Evolutionary conservation across 1,140 invertebrate genomes (phyloP), one percentile per base, ranked within the genome.

Genomic region (Phthorimaea operculella): DNA sequence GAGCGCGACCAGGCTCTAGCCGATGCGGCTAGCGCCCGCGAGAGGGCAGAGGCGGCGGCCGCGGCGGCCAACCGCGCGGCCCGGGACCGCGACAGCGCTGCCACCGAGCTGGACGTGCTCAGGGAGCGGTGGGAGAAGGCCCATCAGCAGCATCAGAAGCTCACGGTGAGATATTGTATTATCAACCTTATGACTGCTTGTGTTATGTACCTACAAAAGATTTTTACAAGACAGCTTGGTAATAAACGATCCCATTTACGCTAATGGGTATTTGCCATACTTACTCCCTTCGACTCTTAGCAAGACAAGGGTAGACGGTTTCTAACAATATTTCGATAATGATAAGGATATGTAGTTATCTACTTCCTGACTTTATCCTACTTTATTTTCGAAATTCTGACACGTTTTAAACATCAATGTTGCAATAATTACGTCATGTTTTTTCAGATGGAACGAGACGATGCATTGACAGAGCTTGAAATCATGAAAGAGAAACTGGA

Each of bases 401-500:
- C 2, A 4, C 2, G 21, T 28, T 28, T 28, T 28, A 28, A 28
- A 28, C 6, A 28, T 6, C 21, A 28, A 28, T 4, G 2, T 6
- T 28, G 2, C 21, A 28, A 28, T 4, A 4, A 28, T 28, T 28
- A 28, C 6, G 21, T 80, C 68, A 69, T 76, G 71, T 69, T 62
- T 42, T 79, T 85, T 52, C 86, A 96, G 91, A 89, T 96, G 85
- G 95, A 96, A 81, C 88, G 92, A 64, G 94, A 96, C 65, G 93
- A 95, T 75, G 90, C 93, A 15, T 69, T 93, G 14, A 93, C 93
- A 14, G 95, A 97, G 85, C 88, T 95, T 28, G 92, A 95, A 68
- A 92, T 96, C 57, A 80, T 96, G 15, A 95, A 95, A 78, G 96
- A 97, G 44, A 96, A 96, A 85, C 79, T 95, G 28, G 96, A 97